Base-by-base conservation (phyloP, 2,113 vertebrate genomes). In the Erpornis zantholeuca region DNA sequence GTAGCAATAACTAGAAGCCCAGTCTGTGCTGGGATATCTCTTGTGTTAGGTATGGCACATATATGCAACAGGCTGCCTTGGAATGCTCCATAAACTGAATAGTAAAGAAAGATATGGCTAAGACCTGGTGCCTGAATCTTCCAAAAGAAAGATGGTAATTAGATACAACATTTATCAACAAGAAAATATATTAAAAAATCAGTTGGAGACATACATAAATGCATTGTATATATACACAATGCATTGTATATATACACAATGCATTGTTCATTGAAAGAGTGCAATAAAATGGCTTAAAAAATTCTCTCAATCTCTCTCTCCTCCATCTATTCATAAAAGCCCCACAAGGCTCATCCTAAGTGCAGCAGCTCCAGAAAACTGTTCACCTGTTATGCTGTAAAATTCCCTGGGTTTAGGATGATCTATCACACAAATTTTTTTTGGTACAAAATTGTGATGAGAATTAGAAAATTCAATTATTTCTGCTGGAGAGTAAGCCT, bases 251-350 rank as follows among this genome's bases (percentile, higher is more conserved):
- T 12, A 35, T 20, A 63, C 9, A 50, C 17, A 68, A 50, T 23
- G 9, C 6, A 24, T 9, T 76, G 15, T 6, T 77, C 1, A 27
- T 28, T 66, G 29, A 66, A 92, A 70, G 12, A 81, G 5, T 29
- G 9, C 18, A 75, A 28, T 27, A 36, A 16, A 71, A 31, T 13
- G 25, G 12, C 15, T 84, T 59, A 3, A 63, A 69, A 86, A 47
- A 47, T 7, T 3, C 0, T 0, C 9, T 61, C 15, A 17, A 4
- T 42, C 13, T 86, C 28, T 79, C 23, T 49, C 7, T 82, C 31
- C 15, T 80, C 7, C 12, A 5, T 6, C 25, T 49, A 29, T 57
- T 49, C 1, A 1, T 33, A 50, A 66, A 88, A 82, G 19, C 4
- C 12, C 15, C n/a, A n/a, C 5, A 17, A 44, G 18, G 10, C 7